These are phyloP conservation scores for Rhadinocentrus ornatus DNA, from an alignment of 2,797 vertebrate species.

Conservation along the genomic window DNA sequence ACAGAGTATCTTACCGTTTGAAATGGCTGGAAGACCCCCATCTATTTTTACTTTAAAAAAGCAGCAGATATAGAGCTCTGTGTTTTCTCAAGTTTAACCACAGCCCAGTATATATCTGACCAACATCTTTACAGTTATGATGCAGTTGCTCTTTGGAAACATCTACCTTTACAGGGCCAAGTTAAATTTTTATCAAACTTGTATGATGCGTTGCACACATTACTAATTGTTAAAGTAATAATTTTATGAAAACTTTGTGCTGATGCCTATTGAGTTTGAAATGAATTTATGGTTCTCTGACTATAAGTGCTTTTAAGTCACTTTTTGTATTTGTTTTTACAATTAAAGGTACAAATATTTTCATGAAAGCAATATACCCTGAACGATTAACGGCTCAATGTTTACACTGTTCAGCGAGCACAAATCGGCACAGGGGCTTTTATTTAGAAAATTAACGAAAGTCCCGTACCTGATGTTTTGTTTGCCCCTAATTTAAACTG, in stretches of 20 bases:
- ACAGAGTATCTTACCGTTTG: slow-evolving; percentile 16
- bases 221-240: background rate
- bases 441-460: too few species aligned
- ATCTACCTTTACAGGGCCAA: background rate
- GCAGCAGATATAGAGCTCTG: slow-evolving; percentile 19
- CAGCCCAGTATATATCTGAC: slow-evolving; percentile 19
- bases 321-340: too few species aligned
- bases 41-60: slow-evolving; percentile 49
- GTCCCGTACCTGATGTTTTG: too few species aligned
- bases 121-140: slow-evolving; percentile 9
- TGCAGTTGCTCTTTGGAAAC: slow-evolving; percentile 12
- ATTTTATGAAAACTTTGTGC: background rate
- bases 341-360: too few species aligned
- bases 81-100: slow-evolving; percentile 34
- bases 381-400: too few species aligned
- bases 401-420: too few species aligned
- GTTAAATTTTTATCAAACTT: slow-evolving; percentile 39
- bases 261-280: background rate
- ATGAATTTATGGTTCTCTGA: background rate
- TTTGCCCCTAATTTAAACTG: too few species aligned
- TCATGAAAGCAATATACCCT: too few species aligned
- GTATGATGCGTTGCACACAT: background rate
- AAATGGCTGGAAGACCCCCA: background rate
- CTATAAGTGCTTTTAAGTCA: too few species aligned
- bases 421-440: too few species aligned